These are phyloP conservation scores for Limanda limanda DNA, from an alignment of 2,113 vertebrate species.

Conservation along the genomic window DNA sequence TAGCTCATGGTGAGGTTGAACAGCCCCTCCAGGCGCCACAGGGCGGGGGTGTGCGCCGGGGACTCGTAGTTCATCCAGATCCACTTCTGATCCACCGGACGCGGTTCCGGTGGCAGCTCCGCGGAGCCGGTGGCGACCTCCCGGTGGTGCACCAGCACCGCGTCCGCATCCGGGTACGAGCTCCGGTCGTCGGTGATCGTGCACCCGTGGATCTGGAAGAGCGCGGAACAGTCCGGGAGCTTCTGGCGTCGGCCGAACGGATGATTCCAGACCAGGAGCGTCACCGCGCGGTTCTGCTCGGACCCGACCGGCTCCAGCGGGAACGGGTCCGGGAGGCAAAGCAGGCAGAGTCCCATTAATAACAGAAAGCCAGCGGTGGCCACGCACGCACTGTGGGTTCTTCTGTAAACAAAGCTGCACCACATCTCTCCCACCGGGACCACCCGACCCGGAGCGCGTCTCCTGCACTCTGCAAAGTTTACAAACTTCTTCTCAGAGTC, in stretches of 20 bases:
- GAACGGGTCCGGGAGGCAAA: slow-evolving; percentile 40
- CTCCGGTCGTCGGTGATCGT: slow-evolving; percentile 79
- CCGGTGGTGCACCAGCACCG: slow-evolving; percentile 90
- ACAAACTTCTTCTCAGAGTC: background rate
- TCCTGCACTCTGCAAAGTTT: background rate
- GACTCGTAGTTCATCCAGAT: slow-evolving; percentile 98
- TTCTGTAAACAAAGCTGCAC: background rate
- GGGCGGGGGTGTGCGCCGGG: slow-evolving; percentile 82
- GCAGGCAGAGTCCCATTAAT: slow-evolving; percentile 39
- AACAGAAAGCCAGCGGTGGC: slow-evolving; percentile 23
- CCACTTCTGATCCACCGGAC: slow-evolving; percentile 88
- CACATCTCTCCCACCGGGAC: slow-evolving; percentile 12
- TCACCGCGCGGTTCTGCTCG: slow-evolving; percentile 39
- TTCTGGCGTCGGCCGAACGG: slow-evolving; percentile 78
- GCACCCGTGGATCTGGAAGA: slow-evolving; percentile 84
- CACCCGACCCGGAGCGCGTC: background rate
- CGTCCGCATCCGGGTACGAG: slow-evolving; percentile 79
- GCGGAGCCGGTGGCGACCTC: slow-evolving; percentile 75
- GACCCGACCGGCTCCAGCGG: accelerated
- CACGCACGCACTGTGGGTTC: slow-evolving; percentile 7
- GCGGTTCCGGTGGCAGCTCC: slow-evolving; percentile 51
- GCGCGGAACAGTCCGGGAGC: slow-evolving; percentile 78
- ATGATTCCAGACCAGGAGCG: slow-evolving; percentile 88
- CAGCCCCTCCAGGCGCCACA: slow-evolving; percentile 74
- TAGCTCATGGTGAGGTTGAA: slow-evolving; percentile 95